phyloP scores from a whole-genome alignment of 1,140 invertebrate species.

The Diabrotica virgifera region DNA sequence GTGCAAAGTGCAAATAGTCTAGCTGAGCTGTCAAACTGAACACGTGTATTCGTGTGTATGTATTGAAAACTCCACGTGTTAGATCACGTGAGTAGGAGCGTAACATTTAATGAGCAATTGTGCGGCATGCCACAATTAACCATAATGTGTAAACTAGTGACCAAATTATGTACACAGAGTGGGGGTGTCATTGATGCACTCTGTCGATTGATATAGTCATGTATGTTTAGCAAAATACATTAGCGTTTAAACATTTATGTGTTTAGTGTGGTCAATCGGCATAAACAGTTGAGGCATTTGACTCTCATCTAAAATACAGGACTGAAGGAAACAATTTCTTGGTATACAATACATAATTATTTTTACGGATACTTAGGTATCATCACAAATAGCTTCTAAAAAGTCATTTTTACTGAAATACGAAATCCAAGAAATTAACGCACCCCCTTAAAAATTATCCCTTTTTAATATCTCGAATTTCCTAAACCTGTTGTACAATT shows the following conservation, averaged over 20 bases:
- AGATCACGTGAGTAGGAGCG: slow-evolving; percentile 41
- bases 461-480: too few relatives aligned
- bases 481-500: too few relatives aligned
- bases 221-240: slow-evolving; percentile 36
- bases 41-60: slow-evolving; percentile 18
- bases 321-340: too few relatives aligned
- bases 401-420: too few relatives aligned
- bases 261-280: not conserved
- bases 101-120: slow-evolving; percentile 48
- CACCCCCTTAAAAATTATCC: too few relatives aligned
- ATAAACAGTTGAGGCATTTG: too few relatives aligned
- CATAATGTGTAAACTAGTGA: slow-evolving; percentile 50
- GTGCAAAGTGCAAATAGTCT: not conserved
- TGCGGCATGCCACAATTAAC: slow-evolving; percentile 48
- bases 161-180: slow-evolving; percentile 47
- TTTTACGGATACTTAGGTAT: too few relatives aligned
- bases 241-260: slow-evolving; percentile 9
- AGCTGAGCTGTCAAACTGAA: slow-evolving; percentile 5
- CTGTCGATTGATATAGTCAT: slow-evolving; percentile 45
- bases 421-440: too few relatives aligned
- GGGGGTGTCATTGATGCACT: slow-evolving; percentile 41
- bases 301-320: too few relatives aligned
- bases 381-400: too few relatives aligned
- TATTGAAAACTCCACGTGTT: slow-evolving; percentile 37
- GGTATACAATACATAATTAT: too few relatives aligned